Conservation (phyloP, 2,113 vertebrate species). For the Prionailurus bengalensis region DNA sequence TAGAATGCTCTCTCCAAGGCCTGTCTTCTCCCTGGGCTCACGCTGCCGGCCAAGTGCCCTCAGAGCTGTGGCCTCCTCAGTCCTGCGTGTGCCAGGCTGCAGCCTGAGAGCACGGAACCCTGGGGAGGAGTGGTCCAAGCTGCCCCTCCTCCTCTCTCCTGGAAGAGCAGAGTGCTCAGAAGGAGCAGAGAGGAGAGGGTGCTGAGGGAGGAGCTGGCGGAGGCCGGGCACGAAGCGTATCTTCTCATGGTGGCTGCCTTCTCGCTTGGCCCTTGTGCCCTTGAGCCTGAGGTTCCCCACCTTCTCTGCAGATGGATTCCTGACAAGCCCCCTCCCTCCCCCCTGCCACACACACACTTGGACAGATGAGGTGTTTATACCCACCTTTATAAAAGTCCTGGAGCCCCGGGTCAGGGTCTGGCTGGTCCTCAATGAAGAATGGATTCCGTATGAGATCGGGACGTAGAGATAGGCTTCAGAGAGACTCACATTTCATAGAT, state of each 20-base stretch:
- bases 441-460: background rate
- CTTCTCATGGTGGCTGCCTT: background rate
- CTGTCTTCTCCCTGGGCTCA: constrained; percentile 42
- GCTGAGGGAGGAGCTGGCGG: background rate
- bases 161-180: background rate
- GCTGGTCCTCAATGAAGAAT: background rate
- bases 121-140: background rate
- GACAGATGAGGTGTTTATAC: background rate
- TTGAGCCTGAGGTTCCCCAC: background rate
- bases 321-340: background rate
- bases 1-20: constrained; percentile 31
- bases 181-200: background rate
- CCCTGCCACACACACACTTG: background rate
- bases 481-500: background rate
- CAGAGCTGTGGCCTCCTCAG: constrained; percentile 36
- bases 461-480: background rate
- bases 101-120: constrained; percentile 5
- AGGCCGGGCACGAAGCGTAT: accelerated
- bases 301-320: background rate
- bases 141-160: background rate
- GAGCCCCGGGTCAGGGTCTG: background rate
- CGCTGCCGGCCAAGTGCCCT: background rate
- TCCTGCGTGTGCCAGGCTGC: background rate
- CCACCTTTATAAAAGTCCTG: background rate
- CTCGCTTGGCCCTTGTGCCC: background rate